Evolutionary conservation across 2,113 vertebrate genomes (phyloP).

Genomic region (Phoenicopterus ruber): DNA sequence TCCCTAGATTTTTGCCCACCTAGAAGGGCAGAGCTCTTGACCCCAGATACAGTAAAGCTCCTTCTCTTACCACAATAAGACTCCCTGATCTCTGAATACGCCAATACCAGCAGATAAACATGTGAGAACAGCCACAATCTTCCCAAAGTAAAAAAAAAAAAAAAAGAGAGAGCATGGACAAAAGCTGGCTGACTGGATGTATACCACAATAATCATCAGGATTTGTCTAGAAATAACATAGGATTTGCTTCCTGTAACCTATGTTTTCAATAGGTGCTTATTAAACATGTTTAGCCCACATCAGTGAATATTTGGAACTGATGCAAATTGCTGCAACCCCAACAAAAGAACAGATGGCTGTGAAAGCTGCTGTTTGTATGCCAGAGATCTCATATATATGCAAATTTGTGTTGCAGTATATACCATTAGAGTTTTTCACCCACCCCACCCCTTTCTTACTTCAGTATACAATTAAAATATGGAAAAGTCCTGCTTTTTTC

Average conservation of each 20-base stretch:
- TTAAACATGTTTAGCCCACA: conserved; percentile 24
- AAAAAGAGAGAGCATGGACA: background rate
- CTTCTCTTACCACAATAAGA: background rate
- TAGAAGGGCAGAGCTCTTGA: background rate
- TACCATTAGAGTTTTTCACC: conserved; percentile 9
- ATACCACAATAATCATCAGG: background rate
- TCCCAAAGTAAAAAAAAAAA: background rate
- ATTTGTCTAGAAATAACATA: background rate
- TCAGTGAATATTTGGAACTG: conserved; percentile 44
- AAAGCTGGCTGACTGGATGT: background rate
- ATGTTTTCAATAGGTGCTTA: background rate
- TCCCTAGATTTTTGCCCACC: background rate
- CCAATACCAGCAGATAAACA: background rate
- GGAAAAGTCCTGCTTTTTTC: background rate
- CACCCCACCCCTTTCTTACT: background rate
- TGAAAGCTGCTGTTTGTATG: conserved; percentile 51
- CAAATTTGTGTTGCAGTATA: conserved; percentile 47
- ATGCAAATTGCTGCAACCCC: conserved; percentile 42
- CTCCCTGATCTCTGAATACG: background rate
- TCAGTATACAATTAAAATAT: conserved; percentile 21
- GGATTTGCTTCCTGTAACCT: background rate
- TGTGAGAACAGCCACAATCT: background rate
- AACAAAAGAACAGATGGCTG: conserved; percentile 69
- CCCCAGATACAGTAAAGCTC: background rate
- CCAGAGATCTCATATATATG: conserved; percentile 42